Evolutionary conservation across 1,140 invertebrate genomes (phyloP), one percentile per base, ranked within the genome.

Genomic region (Calliphora vicina): DNA sequence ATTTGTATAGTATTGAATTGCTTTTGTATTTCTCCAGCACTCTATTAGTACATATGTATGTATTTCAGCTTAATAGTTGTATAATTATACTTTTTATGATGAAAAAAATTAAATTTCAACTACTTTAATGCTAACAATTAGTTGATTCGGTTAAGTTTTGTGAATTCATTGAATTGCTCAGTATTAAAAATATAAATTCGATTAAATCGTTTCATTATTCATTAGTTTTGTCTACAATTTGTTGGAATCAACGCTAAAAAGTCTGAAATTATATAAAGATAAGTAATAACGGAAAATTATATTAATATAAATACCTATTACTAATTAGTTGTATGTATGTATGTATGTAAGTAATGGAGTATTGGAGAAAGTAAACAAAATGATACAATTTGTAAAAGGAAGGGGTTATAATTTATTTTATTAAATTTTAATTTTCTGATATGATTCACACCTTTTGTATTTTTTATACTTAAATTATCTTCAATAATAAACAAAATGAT

Each of bases 131-230:
- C 1, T 35, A 35, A 35, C 6, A 35, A 35, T 5, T 35, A 2
- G 35, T 35, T 35, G 35, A 35, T 35, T 35, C 35, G 10, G 10
- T 35, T 29, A 35, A 35, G 35, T 2, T 35, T 2, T 35, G 8
- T 50, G 45, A 17, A 50, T 50, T n/a, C 45, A 50, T 50, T 4
- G 17, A 50, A 50, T 50, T 50, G 12, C 45, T 50, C 17, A 50
- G 12, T 50, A 50, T 50, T 88, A 88, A 87, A 86, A 88, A 87
- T 88, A 88, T 88, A 88, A 88, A 88, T 88, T 88, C 87, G 87
- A 88, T 88, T 88, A 86, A 88, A 88, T 88, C 87, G 87, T 87
- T 86, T 85, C 20, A 43, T 17, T 17, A 17, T 81, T 35, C 6
- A 29, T 2, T 35, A 35, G 6, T 35, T 35, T 35, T 35, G 29